Evolutionary conservation across 2,888 invertebrate species (phyloP), one percentile per base, ranked within the genome.

Genomic region (Acleris cristana): DNA sequence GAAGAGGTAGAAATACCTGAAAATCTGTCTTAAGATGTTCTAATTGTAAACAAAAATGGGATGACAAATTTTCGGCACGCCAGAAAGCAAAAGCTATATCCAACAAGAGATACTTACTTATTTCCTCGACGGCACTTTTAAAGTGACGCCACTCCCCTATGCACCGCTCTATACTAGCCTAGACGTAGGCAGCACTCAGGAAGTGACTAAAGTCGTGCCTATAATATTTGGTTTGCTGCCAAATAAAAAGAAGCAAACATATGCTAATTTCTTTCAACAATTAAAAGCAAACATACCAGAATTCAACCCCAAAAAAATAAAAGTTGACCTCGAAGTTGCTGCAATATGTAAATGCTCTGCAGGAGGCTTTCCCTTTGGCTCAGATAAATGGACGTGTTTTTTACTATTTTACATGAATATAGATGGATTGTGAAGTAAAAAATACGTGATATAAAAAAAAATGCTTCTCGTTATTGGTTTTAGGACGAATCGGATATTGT

Each of bases 321-420:
- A 57, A 23, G 23, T 57, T 21, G 57, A 57, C 45, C 45, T 44
- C 21, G 57, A 45, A n/a, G 45, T 45, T n/a, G 56, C 56, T 56
- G 44, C 56, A n/a, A 44, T 56, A 56, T n/a, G n/a, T 56, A 56
- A 56, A 56, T 56, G 56, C 56, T 44, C 7, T 57, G 7, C 23
- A 45, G n/a, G 26, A 45, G 45, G 45, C 44, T n/a, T 57, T 45
- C 57, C 57, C 45, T 57, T 45, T 6, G 57, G 57, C 57, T 45
- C n/a, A n/a, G 16, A 45, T 57, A 57, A 45, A 26, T 48, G 57
- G 57, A 57, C 48, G 57, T 26, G 48, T 45, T 45, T 57, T 45
- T 45, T 48, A 57, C 23, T 57, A 57, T 3, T n/a, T n/a, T n/a
- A n/a, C n/a, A n/a, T n/a, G n/a, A n/a, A n/a, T n/a, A n/a, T n/a